phyloP scores from a whole-genome alignment of 2,113 vertebrate species.

The Chelonoidis abingdonii region DNA sequence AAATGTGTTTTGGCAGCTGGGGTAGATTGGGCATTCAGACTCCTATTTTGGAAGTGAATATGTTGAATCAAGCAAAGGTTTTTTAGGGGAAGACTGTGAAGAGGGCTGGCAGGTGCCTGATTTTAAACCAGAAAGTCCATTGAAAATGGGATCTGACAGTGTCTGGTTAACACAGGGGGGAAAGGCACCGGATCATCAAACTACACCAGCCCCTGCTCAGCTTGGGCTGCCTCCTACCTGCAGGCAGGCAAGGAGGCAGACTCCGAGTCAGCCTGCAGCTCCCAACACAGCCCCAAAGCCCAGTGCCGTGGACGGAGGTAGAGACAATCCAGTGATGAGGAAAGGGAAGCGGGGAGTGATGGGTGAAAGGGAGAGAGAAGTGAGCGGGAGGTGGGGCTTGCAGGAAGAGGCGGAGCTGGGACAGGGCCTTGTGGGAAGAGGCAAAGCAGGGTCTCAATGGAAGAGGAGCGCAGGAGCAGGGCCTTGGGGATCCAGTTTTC shows the following conservation, averaged over 20 bases:
- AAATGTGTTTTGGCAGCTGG: neutral
- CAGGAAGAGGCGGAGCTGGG: neutral
- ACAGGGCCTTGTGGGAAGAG: neutral
- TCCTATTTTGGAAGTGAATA: neutral
- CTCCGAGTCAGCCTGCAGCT: too few species aligned
- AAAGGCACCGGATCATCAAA: too few species aligned
- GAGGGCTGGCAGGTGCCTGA: too few species aligned
- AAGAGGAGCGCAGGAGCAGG: neutral
- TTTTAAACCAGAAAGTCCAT: too few species aligned
- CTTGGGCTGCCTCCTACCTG: too few species aligned
- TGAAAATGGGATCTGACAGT: too few species aligned
- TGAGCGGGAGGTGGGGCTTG: neutral
- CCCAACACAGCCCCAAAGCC: too few species aligned
- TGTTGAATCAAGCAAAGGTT: neutral
- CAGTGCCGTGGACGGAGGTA: too few species aligned
- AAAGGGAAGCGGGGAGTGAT: neutral
- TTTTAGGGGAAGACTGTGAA: neutral
- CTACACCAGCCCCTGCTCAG: too few species aligned
- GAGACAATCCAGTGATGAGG: neutral
- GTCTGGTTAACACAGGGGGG: too few species aligned
- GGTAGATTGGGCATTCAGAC: neutral
- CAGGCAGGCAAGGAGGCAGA: too few species aligned
- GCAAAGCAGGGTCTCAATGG: neutral
- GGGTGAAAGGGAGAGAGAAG: neutral
- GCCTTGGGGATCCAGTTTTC: too few species aligned